Conservation (phyloP, 2,888 invertebrate genomes). For the Pandemis cinnamomeana region DNA sequence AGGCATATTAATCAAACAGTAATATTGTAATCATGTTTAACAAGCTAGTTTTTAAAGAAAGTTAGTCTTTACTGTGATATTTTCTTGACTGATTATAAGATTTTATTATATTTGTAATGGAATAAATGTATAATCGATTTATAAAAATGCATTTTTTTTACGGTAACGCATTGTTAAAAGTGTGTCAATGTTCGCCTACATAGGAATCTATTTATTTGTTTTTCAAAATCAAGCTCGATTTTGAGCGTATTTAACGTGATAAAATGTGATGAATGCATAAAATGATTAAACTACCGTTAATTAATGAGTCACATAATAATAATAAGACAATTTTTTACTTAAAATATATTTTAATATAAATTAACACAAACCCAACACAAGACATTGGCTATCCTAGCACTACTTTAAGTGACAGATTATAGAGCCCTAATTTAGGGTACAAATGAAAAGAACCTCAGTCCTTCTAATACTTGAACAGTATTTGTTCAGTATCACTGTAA, state of each 20-base stretch:
- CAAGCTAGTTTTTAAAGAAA: slow-evolving; percentile 20
- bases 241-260: no score
- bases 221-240: no score
- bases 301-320: slow-evolving; percentile 32
- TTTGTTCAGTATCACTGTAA: slow-evolving; percentile 28
- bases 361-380: slow-evolving; percentile 83
- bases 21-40: slow-evolving; percentile 10
- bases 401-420: slow-evolving; percentile 76
- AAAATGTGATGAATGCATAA: no score
- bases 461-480: slow-evolving; percentile 73
- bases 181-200: background rate
- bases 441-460: slow-evolving; percentile 81
- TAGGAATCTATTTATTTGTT: no score
- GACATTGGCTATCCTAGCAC: slow-evolving; percentile 75
- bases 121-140: slow-evolving; percentile 27
- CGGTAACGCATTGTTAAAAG: background rate
- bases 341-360: slow-evolving; percentile 83
- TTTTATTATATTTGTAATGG: slow-evolving; percentile 65
- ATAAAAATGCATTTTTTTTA: slow-evolving; percentile 15
- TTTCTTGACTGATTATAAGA: slow-evolving; percentile 68
- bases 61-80: slow-evolving; percentile 71
- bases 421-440: slow-evolving; percentile 85
- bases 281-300: background rate
- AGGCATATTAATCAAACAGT: slow-evolving; percentile 6
- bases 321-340: slow-evolving; percentile 54